Evolutionary conservation across 2,888 invertebrate genomes (phyloP).

Genomic region (Gasteruption jaculator): DNA sequence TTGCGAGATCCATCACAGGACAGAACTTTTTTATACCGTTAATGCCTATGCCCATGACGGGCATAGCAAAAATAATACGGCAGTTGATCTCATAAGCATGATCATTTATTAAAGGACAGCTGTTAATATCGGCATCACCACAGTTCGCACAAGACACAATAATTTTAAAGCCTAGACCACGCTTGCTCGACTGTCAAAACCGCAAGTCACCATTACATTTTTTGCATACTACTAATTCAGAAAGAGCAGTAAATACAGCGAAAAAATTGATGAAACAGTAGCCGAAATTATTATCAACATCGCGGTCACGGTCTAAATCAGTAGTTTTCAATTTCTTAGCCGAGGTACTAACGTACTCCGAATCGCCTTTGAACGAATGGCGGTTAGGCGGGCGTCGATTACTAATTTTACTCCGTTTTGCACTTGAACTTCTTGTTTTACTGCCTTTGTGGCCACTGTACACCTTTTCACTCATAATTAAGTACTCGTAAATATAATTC

Average conservation of each 20-base stretch:
- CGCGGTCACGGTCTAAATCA: conserved; percentile 1
- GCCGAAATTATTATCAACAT: conserved; percentile 6
- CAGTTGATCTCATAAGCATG: conserved; percentile 15
- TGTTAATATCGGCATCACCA: conserved; percentile 4
- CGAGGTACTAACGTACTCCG: conserved; percentile 2
- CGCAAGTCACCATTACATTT: conserved; percentile 8
- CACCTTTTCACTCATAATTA: too few relatives aligned
- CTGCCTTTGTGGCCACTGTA: too few relatives aligned
- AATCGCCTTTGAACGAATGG: conserved; percentile 3
- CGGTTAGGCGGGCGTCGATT: conserved; percentile 11
- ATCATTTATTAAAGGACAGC: conserved; percentile 9
- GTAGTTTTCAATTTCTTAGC: conserved; percentile 10
- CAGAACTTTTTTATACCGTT: conserved; percentile 16
- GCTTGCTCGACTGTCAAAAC: conserved; percentile 10
- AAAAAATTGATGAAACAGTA: conserved; percentile 13
- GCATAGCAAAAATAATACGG: conserved; percentile 16
- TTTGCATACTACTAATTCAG: conserved; percentile 10
- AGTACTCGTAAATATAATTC: too few relatives aligned
- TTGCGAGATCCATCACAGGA: conserved; percentile 17
- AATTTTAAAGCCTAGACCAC: conserved; percentile 14
- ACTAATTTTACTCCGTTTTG: neutral
- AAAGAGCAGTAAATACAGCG: conserved; percentile 5
- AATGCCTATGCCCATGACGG: conserved; percentile 17
- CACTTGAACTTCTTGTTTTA: too few relatives aligned
- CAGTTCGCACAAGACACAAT: conserved; percentile 9